Base-by-base conservation (phyloP, 2,888 invertebrate species). In the Ichneumoninae sp. region DNA sequence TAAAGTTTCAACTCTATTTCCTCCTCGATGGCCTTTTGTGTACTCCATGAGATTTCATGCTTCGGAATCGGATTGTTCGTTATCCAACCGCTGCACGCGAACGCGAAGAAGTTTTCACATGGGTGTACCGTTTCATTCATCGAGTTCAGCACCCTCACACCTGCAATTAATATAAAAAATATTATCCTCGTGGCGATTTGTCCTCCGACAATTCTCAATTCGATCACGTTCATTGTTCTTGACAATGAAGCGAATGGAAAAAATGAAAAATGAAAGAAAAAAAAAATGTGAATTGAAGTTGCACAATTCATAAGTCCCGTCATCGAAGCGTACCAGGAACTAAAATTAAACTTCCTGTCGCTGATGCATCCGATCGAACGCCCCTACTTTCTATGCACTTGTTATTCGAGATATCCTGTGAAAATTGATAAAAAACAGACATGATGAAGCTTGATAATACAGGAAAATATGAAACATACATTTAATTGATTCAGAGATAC, bases 31-130 rank as follows among this genome's bases (percentile, higher is more conserved):
- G 94, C 92, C 40, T 95, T 95, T 75, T 96, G 93, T 92, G 96
- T 96, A 91, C 96, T 96, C 96, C 96, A 96, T 4, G 95, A 95
- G 0, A 95, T 95, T 73, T 96, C 94, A 94, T 96, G 96, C 85
- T 96, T 96, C 0, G 96, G 96, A 63, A 96, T 95, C 0, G 96
- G 96, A 92, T 96, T 95, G 89, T 95, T 95, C 86, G 95, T 94
- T 88, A 95, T 95, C 96, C 96, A 96, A 0, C 96, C 96, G 0
- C 96, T 96, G 91, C 96, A 96, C 0, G 96, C 96, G 89, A 95
- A 96, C 91, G 95, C 95, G 94, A 96, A 96, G 93, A 96, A 96
- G 91, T 96, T 96, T 1, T 94, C 92, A 91, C 96, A 96, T 0
- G 96, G 96, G 2, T 96, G 95, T 70, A 95, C 94, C 0, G 95